phyloP scores from a whole-genome alignment of 2,113 vertebrate genomes.

The Eleginops maclovinus region DNA sequence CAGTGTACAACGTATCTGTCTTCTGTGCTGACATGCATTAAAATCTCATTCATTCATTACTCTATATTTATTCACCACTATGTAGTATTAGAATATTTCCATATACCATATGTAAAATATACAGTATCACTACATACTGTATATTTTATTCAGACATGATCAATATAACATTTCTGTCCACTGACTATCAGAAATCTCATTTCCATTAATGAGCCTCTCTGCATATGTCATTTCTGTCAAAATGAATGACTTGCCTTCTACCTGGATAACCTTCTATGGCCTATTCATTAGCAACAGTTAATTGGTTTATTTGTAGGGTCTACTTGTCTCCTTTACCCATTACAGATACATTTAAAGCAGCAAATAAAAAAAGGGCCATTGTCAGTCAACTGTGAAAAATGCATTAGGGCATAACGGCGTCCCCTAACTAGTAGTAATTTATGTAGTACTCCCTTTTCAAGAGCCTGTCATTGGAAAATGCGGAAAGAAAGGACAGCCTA shows the following conservation, averaged over 20 bases:
- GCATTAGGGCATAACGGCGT: conserved; percentile 60
- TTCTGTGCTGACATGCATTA: not conserved
- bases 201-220: conserved; percentile 42
- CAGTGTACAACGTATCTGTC: too few relatives aligned
- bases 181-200: conserved; percentile 9
- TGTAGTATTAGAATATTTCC: not conserved
- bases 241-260: conserved; percentile 32
- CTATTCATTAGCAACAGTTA: conserved; percentile 58
- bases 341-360: conserved; percentile 47
- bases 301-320: conserved; percentile 55
- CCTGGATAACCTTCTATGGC: conserved; percentile 33
- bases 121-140: not conserved
- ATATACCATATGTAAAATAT: too few relatives aligned
- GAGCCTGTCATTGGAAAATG: conserved; percentile 38
- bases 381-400: conserved; percentile 75
- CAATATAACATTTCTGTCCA: not conserved
- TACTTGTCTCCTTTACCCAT: conserved; percentile 35
- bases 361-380: conserved; percentile 57
- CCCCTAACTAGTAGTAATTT: conserved; percentile 64
- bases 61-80: not conserved
- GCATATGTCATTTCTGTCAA: conserved; percentile 8
- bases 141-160: not conserved
- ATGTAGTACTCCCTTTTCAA: conserved; percentile 52
- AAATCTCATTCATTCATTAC: not conserved
- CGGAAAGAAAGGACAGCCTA: conserved; percentile 36